phyloP scores from a whole-genome alignment of 2,797 vertebrate species.

The Platalea minor region DNA sequence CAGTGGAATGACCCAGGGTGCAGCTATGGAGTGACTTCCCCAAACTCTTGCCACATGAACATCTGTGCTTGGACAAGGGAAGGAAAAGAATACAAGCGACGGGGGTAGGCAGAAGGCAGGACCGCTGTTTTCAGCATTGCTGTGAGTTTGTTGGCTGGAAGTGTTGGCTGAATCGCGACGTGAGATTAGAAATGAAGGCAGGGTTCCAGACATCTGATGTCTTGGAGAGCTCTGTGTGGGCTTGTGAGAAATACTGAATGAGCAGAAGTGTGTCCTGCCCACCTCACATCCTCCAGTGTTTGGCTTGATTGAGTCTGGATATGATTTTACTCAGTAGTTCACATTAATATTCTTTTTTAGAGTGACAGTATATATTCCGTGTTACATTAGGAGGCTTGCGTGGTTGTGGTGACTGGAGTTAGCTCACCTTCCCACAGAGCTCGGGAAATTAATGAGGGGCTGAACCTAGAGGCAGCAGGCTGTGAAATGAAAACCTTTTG shows the following conservation, averaged over 20 bases:
- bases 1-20: neutral
- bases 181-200: neutral
- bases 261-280: slow-evolving; percentile 19
- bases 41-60: neutral
- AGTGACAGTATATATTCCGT: neutral
- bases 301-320: neutral
- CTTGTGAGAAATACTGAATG: slow-evolving; percentile 40
- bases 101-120: neutral
- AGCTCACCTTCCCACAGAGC: neutral
- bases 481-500: neutral
- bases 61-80: neutral
- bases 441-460: neutral
- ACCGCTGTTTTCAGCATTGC: neutral
- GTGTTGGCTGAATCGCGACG: neutral
- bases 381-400: neutral
- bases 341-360: neutral
- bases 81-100: neutral
- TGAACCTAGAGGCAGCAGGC: neutral
- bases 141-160: neutral
- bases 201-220: slow-evolving; percentile 3
- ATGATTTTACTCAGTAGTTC: neutral
- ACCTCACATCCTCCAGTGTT: neutral
- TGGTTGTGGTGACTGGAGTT: neutral
- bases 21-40: neutral
- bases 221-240: slow-evolving; percentile 5